Evolutionary conservation across 2,113 vertebrate species (phyloP).

Genomic region (Lophura nycthemera): DNA sequence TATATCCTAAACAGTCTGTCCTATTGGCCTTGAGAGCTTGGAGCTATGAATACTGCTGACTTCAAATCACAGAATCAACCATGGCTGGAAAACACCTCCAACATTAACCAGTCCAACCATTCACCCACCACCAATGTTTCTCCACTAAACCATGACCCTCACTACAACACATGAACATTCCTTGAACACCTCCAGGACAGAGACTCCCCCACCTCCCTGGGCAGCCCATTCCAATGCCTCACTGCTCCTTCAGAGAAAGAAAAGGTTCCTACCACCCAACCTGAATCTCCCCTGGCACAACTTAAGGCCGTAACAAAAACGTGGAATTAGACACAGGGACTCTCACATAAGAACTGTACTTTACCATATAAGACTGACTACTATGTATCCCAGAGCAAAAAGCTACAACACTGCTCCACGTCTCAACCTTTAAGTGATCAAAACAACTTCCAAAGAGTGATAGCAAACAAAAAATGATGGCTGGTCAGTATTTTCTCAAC

Average conservation of each 20-base stretch:
- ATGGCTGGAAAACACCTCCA: too few relatives aligned
- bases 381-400: background rate
- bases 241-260: too few relatives aligned
- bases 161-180: too few relatives aligned
- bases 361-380: background rate
- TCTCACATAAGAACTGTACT: background rate
- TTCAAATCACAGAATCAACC: background rate
- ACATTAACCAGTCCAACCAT: too few relatives aligned
- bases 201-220: too few relatives aligned
- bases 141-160: too few relatives aligned
- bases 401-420: fast-evolving
- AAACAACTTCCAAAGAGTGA: background rate
- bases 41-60: background rate
- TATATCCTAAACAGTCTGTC: background rate
- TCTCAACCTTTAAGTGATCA: background rate
- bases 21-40: background rate
- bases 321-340: fast-evolving
- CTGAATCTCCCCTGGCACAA: too few relatives aligned
- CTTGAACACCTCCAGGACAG: too few relatives aligned
- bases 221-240: too few relatives aligned
- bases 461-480: background rate
- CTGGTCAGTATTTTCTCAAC: background rate
- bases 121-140: too few relatives aligned
- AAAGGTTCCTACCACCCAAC: too few relatives aligned
- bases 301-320: background rate